Base-by-base conservation (phyloP, 1,140 invertebrate genomes). In the Cardiocondyla obscurior region DNA sequence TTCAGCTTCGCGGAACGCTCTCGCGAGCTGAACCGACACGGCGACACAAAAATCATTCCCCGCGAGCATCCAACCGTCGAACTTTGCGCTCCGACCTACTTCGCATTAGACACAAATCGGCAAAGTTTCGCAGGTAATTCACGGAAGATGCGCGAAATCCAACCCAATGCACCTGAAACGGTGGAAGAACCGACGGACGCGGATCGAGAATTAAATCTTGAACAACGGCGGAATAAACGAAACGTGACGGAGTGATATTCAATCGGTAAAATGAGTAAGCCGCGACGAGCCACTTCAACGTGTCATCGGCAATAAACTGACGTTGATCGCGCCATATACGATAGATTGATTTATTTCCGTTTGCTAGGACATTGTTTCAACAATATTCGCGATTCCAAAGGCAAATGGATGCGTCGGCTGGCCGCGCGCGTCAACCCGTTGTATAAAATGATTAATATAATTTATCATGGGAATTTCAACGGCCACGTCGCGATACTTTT, bases 321-420 rank as follows among this genome's bases (percentile, higher is more conserved):
- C 70, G 70, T 76, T 74, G 79, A 76, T 73, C 57, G 55, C 39
- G 57, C 55, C 55, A 42, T 30, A 60, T 74, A 30, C 55, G 42
- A 82, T 82, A 42, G 81, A 58, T 60, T 74, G 81, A 82, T 82
- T 73, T 82, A 82, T 76, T 22, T 36, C 57, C 77, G 72, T 79
- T n/a, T 69, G 62, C 42, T 46, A 30, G 70, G 19, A 76, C 55
- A 62, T 58, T 51, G 69, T 82, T 62, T 76, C 46, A 62, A 42
- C 44, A 42, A 65, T 44, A 30, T 62, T 58, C 42, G 30, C 62
- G 74, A 62, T 33, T 82, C 25, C 16, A 16, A 51, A 62, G 70
- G 70, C 81, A 82, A 82, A 82, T 82, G 42, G 79, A 82, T 76
- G 22, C 57, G 72, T 51, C 81, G 81, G 72, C 72, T 36, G 12